Base-by-base conservation (phyloP, 2,113 vertebrate genomes). In the Trinectes maculatus region DNA sequence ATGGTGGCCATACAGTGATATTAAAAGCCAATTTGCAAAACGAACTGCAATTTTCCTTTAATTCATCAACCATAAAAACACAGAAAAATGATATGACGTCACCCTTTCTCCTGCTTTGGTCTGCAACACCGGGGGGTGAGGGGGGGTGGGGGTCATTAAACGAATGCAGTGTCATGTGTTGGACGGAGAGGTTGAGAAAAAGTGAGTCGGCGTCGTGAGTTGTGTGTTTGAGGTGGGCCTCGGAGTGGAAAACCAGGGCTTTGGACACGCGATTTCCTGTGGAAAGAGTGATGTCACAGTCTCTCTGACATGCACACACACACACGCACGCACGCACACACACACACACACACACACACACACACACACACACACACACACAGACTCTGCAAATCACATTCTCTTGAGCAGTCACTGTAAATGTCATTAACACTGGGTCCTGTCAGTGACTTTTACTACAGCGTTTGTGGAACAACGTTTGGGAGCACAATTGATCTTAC, bases 231-330 rank as follows among this genome's bases (percentile, higher is more conserved):
- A 84, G 83, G 74, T 62, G 36, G 73, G 25, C 51, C 63, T 21
- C 61, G 43, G 82, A 89, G 84, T 80, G 84, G 81, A 85, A 88
- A 87, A 80, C 53, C 83, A 86, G 67, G 51, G 72, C 69, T 89
- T 87, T 89, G 84, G 83, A 85, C 86, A 87, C 79, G 76, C 33
- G 72, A 82, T 83, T 89, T 89, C 87, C 86, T 90, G 87, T 90
- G 87, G 89, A 90, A 90, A 89, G 61, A 77, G 55, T 89, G 87
- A 90, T 87, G 89, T 87, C 80, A 87, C 54, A 56, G 73, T 52
- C 36, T 70, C 71, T n/a, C 65, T 71, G 72, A 82, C 59, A 75
- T 74, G 81, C 55, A 62, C 71, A 69, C 37, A 39, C 33, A 22
- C 19, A 1, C 47, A 24, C 33, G 12, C 57, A 44, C 58, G 36